Evolutionary conservation across 2,113 vertebrate species (phyloP), one percentile per base, ranked within the genome.

Genomic region (Scatophagus argus): DNA sequence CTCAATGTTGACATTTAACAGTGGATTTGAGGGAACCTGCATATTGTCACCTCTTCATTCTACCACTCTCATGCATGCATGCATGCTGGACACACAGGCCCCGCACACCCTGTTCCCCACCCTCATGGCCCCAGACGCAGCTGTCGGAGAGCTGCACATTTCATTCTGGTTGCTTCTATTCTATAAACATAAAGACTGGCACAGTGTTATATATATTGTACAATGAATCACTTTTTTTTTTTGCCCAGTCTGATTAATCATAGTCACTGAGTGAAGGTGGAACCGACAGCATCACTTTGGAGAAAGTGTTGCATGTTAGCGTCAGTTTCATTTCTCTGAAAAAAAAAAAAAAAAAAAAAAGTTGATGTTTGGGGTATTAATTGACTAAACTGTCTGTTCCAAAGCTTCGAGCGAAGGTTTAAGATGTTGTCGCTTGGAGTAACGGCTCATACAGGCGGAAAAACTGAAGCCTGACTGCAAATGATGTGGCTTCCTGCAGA

Each of bases 401-500:
- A 62, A 34, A 39, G 58, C 34, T 58, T 80, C 25, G 31, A 41
- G 64, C 44, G 25, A 44, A 46, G 46, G 36, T 65, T 59, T 59
- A 14, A 68, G 70, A 43, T 46, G 8, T 34, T 67, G 83, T 61
- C 81, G 51, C 75, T 61, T 67, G 61, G 54, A 83, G 54, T 74
- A 88, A 90, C 70, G 80, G 85, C 85, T 83, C 59, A 51, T 21
- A 49, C 4, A 23, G 54, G 74, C 67, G 77, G 78, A 85, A 82
- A 85, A 81, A 84, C 61, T 74, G 60, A 84, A 72, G 77, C 46
- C 71, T 56, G 60, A 82, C 78, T 75, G 74, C 58, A 90, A 89
- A 89, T 87, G 72, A 88, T 84, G 90, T 84, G 84, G 89, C 84
- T 93, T 93, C 89, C 92, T 93, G 89, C 65, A 77, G 34, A 79